Conservation (phyloP, 2,797 vertebrate species). For the Oreochromis mossambicus region DNA sequence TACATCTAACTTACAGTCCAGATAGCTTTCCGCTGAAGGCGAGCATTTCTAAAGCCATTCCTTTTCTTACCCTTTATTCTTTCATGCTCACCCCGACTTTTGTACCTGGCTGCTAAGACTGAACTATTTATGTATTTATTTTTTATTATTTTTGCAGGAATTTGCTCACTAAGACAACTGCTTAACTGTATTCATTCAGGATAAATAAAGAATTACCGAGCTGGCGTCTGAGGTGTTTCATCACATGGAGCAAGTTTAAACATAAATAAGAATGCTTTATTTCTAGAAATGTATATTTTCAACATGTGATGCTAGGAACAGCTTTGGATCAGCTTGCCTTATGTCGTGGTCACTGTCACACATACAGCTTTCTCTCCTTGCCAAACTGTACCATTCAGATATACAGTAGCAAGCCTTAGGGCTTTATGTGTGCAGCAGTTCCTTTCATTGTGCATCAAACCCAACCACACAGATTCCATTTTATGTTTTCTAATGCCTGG, state of each 20-base stretch:
- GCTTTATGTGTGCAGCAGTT: slow-evolving; percentile 13
- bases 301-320: neutral
- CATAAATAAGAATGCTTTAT: neutral
- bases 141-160: slow-evolving; percentile 2
- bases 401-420: neutral
- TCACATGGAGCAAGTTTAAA: neutral
- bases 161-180: neutral
- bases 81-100: slow-evolving; percentile 35
- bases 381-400: neutral
- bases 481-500: slow-evolving; percentile 20
- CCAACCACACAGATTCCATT: slow-evolving; percentile 16
- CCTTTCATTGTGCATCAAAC: slow-evolving; percentile 13
- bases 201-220: neutral
- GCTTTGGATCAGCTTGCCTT: neutral
- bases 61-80: slow-evolving; percentile 34
- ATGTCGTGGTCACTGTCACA: neutral
- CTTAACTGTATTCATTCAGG: neutral
- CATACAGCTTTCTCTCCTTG: slow-evolving; percentile 5
- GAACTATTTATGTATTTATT: neutral
- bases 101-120: slow-evolving; percentile 42
- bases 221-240: neutral
- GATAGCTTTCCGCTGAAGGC: slow-evolving; percentile 44
- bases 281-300: neutral
- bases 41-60: slow-evolving; percentile 53
- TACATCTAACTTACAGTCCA: slow-evolving; percentile 76